Conservation (phyloP, 2,113 vertebrate species). For the Sclerurus mexicanus region DNA sequence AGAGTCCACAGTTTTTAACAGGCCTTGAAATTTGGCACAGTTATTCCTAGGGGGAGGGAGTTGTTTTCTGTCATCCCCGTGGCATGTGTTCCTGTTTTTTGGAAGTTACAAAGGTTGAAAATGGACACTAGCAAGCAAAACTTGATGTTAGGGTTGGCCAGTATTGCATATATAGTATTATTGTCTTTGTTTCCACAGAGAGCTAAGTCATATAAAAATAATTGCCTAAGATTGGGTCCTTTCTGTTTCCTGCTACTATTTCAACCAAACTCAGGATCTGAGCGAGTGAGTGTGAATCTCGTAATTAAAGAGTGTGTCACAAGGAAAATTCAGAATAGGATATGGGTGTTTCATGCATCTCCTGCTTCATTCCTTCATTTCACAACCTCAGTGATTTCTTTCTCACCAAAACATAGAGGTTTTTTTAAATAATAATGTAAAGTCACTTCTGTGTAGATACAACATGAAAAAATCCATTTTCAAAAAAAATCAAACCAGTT, state of each 20-base stretch:
- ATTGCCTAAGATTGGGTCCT: not conserved
- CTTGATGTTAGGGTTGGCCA: not conserved
- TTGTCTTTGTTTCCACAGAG: not conserved
- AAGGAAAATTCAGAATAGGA: not conserved
- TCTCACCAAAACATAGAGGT: not conserved
- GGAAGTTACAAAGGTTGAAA: not conserved
- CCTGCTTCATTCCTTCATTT: not conserved
- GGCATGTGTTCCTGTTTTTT: not conserved
- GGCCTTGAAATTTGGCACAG: not conserved
- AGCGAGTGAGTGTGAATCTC: not conserved
- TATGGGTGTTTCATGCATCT: not conserved
- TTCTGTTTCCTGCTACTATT: not conserved
- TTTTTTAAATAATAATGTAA: not conserved
- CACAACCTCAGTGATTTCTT: not conserved
- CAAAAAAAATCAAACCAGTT: not conserved
- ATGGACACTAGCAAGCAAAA: not conserved
- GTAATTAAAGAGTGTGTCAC: not conserved
- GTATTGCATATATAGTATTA: not conserved
- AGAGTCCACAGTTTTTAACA: not conserved
- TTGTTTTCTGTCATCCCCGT: not conserved
- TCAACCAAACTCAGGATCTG: not conserved
- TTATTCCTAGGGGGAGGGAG: not conserved
- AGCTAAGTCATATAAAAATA: not conserved
- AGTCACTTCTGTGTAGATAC: not conserved
- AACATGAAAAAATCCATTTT: not conserved